Conservation (phyloP, 2,797 vertebrate genomes). For the Denticeps clupeoides region DNA sequence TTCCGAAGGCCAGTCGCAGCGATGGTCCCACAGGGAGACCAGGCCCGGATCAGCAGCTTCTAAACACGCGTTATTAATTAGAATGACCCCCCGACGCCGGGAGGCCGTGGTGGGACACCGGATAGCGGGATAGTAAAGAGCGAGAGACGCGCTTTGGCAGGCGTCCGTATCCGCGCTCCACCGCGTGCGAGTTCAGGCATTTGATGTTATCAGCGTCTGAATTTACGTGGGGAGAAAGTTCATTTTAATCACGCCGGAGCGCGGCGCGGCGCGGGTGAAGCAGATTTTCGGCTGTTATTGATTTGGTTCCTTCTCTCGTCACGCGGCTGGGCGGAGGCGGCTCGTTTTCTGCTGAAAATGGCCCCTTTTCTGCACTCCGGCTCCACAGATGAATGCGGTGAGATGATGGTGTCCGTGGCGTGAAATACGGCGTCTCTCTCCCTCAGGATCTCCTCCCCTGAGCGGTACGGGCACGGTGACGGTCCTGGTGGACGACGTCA, state of each 20-base stretch:
- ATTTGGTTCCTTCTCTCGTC: slow-evolving; percentile 49
- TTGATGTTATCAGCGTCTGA: slow-evolving; percentile 51
- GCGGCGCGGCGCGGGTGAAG: slow-evolving; percentile 32
- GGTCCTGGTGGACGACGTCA: slow-evolving; percentile 81
- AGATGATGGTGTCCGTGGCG: slow-evolving; percentile 23
- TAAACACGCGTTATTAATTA: slow-evolving; percentile 32
- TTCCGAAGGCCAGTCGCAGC: no score
- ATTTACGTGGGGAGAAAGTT: slow-evolving; percentile 22
- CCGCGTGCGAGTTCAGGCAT: slow-evolving; percentile 34
- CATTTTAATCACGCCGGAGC: slow-evolving; percentile 29
- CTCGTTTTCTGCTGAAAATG: slow-evolving; percentile 54
- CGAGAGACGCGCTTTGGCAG: neutral
- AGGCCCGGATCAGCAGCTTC: slow-evolving; percentile 21
- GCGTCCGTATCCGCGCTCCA: slow-evolving; percentile 21
- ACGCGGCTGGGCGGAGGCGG: slow-evolving; percentile 25
- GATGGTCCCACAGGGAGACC: no score
- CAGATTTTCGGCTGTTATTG: slow-evolving; percentile 59
- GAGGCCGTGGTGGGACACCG: slow-evolving; percentile 2
- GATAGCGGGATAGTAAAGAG: neutral
- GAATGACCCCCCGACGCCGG: slow-evolving; percentile 31
- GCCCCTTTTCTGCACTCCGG: slow-evolving; percentile 41
- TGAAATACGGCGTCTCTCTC: no score
- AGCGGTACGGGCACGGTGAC: slow-evolving; percentile 84
- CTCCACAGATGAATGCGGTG: slow-evolving; percentile 37
- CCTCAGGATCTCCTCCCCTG: slow-evolving; percentile 82